Percentiles rank a stretch among this genome's conserved stretches.
Conservation (phyloP, 2,797 vertebrate species). For the Astyanax mexicanus region DNA sequence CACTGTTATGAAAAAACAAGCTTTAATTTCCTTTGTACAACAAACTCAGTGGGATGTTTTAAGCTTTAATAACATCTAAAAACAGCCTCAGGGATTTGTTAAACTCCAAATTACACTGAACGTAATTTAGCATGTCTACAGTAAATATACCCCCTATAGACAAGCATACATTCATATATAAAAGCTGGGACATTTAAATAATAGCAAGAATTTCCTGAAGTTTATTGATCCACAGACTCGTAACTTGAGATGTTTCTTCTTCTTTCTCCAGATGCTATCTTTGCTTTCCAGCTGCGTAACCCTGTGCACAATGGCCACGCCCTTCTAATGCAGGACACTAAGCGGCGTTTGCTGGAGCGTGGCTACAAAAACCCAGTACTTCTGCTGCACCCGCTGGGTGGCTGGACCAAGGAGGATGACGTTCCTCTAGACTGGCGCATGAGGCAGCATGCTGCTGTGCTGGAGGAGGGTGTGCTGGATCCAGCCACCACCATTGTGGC, state of each 20-base stretch:
- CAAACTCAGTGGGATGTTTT: neutral
- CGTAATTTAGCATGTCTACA: neutral
- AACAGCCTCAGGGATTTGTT: neutral
- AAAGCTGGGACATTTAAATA: neutral
- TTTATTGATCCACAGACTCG: neutral
- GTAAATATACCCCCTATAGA: too few species aligned
- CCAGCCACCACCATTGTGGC: slow-evolving; percentile 89
- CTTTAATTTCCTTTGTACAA: neutral
- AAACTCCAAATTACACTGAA: neutral
- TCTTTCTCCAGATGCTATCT: slow-evolving; percentile 84
- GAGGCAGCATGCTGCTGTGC: slow-evolving; percentile 85
- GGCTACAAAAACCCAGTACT: slow-evolving; percentile 89
- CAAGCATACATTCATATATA: neutral
- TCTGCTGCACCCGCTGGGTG: slow-evolving; percentile 85
- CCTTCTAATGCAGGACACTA: slow-evolving; percentile 96
- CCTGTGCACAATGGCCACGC: slow-evolving; percentile 97
- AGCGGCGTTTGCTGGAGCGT: slow-evolving; percentile 84
- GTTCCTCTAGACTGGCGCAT: slow-evolving; percentile 87
- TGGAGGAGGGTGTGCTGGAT: slow-evolving; percentile 87
- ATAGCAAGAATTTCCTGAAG: neutral
- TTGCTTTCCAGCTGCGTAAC: slow-evolving; percentile 97
- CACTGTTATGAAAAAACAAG: neutral
- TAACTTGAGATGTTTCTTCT: neutral
- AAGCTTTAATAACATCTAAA: neutral
- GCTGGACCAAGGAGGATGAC: slow-evolving; percentile 89